Conservation (phyloP, 2,888 invertebrate genomes). For the Tetramorium bicarinatum region DNA sequence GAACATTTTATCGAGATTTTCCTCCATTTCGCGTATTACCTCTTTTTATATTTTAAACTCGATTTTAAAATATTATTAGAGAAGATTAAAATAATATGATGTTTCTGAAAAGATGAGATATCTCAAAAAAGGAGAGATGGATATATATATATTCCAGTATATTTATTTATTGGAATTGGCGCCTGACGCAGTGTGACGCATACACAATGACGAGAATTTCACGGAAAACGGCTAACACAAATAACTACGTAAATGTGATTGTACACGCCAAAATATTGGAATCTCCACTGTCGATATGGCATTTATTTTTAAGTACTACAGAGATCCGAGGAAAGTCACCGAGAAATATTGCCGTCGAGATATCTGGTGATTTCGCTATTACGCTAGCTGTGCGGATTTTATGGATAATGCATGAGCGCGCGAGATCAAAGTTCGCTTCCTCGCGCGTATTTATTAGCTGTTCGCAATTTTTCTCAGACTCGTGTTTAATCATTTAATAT, state of each 20-base stretch:
- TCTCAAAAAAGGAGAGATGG: not conserved
- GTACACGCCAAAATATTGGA: conserved; percentile 65
- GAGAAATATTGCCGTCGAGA: conserved; percentile 70
- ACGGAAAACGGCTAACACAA: conserved; percentile 56
- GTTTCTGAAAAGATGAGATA: not conserved
- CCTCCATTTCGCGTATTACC: not conserved
- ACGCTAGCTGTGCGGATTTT: conserved; percentile 57
- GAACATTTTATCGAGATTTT: not conserved
- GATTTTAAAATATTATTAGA: not conserved
- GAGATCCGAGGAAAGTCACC: conserved; percentile 26
- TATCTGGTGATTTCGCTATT: conserved; percentile 60
- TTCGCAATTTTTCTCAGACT: conserved; percentile 6
- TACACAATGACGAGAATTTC: conserved; percentile 21
- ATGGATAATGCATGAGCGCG: conserved; percentile 46
- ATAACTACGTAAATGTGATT: conserved; percentile 67
- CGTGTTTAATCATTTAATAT: conserved; percentile 7
- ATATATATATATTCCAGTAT: not conserved
- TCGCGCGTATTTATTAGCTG: conserved; percentile 21
- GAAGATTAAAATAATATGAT: not conserved
- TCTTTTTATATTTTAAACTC: not conserved
- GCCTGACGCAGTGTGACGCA: conserved; percentile 4
- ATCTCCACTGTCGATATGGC: conserved; percentile 59
- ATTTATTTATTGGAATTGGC: conserved; percentile 12
- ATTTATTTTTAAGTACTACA: conserved; percentile 61
- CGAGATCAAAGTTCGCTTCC: conserved; percentile 16